Conservation (phyloP, 2,113 vertebrate species). For the Thinocorus orbignyianus region DNA sequence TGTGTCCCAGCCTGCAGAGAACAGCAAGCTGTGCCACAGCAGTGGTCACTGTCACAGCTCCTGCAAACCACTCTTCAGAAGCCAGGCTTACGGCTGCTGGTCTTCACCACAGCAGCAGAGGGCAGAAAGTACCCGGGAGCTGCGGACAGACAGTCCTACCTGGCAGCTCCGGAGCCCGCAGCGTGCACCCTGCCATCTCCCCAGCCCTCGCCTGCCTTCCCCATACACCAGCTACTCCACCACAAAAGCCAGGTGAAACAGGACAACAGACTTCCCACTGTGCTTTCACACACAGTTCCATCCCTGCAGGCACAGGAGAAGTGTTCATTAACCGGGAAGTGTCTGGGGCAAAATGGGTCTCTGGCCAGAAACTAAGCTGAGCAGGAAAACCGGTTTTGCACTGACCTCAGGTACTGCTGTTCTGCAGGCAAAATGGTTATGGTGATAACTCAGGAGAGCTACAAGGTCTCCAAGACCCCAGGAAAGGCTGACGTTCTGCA, state of each 20-base stretch:
- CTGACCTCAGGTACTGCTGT: neutral
- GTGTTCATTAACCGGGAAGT: neutral
- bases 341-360: neutral
- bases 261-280: fast-evolving
- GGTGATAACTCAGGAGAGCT: neutral
- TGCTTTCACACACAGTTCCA: neutral
- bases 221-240: neutral
- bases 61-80: neutral
- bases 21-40: neutral
- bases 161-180: neutral
- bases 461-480: neutral
- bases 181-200: too few relatives aligned
- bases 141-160: neutral
- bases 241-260: neutral
- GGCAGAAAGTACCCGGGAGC: neutral
- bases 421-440: neutral
- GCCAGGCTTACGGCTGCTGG: neutral
- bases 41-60: neutral
- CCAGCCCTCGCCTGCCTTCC: too few relatives aligned
- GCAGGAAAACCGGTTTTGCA: neutral
- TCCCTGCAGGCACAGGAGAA: neutral
- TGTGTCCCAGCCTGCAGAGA: neutral
- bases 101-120: neutral
- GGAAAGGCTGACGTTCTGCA: neutral
- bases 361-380: neutral